phyloP scores from a whole-genome alignment of 2,113 vertebrate species.

The Ia io region DNA sequence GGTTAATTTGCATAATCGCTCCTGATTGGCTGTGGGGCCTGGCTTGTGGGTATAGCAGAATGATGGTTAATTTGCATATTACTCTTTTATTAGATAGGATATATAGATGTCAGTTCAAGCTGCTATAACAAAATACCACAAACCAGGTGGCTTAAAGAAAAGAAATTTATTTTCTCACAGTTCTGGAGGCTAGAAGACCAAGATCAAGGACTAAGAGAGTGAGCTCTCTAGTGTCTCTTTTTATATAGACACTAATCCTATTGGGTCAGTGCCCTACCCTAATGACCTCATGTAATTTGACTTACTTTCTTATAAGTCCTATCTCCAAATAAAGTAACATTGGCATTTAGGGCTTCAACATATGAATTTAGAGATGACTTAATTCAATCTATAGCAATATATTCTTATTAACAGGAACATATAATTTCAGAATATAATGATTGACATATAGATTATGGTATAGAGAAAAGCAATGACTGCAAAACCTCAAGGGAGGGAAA shows the following conservation, averaged over 20 bases:
- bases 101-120: neutral
- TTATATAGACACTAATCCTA: neutral
- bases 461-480: neutral
- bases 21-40: too few species aligned
- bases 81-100: too few species aligned
- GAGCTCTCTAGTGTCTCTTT: neutral
- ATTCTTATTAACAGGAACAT: neutral
- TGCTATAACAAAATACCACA: neutral
- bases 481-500: neutral
- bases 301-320: neutral
- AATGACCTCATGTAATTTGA: neutral
- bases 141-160: neutral
- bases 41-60: too few species aligned
- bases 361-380: neutral
- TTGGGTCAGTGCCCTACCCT: neutral
- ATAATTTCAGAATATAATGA: neutral
- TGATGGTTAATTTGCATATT: too few species aligned
- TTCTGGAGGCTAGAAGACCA: neutral
- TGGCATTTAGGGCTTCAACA: neutral
- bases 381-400: neutral
- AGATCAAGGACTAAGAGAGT: neutral
- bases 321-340: neutral
- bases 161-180: neutral
- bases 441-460: neutral
- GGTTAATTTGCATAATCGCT: too few species aligned